Base-by-base conservation (phyloP, 2,797 vertebrate genomes). In the Rhincodon typus region DNA sequence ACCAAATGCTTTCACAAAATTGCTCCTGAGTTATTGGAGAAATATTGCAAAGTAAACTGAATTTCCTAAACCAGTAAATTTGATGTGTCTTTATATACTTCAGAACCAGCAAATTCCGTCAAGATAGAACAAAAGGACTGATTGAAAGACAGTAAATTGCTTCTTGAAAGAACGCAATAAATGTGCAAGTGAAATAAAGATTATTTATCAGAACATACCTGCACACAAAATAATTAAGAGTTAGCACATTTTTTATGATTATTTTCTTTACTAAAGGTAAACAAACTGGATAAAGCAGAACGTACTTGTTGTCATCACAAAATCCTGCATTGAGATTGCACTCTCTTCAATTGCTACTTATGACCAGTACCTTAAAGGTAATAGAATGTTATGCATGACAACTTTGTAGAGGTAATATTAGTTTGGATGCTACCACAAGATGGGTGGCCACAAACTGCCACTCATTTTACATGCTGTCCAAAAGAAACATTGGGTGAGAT, bases 181-280 rank as follows among this genome's bases (percentile, higher is more conserved):
- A 70, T 77, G 30, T 15, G 17, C 13, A 74, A 57, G 46, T 77
- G n/a, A 95, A 95, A 95, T 95, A 34, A 17, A 95, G 42, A 50
- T 77, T 74, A 72, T 94, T 95, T 27, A 74, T 70, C 69, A 50
- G 93, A 94, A 94, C 21, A 70, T 72, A 46, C 10, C 25, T 94
- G 94, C 94, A 46, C 74, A 70, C 69, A n/a, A 93, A 93, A 69
- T 69, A 91, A 91, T 90, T 90, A 57, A 23, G 57, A 38, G 88
- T 66, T 91, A 66, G 88, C 57, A 66, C 57, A 91, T n/a, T 46
- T 46, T 46, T 46, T 46, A 46, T 46, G 46, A 46, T 34, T 62
- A 91, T 19, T 91, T 91, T 66, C 57, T 17, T n/a, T 21, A 66
- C 30, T 23, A 57, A 69, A 93, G 62, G 13, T 57, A 34, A 62